Base-by-base conservation (phyloP, 2,888 invertebrate genomes). In the Allophyes oxyacanthae region DNA sequence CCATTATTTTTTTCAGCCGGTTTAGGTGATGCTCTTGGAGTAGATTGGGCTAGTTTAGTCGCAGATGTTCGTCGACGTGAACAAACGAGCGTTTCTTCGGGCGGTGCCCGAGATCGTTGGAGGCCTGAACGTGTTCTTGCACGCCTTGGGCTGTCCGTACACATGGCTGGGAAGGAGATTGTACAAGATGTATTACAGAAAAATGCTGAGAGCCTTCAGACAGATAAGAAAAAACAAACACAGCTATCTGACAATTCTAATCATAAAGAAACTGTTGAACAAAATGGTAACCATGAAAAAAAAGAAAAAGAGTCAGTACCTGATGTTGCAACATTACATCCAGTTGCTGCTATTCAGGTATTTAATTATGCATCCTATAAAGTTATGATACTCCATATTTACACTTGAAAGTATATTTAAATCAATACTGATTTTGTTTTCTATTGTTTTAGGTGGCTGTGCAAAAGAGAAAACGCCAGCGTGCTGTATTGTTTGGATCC, bases 11-110 rank as follows among this genome's bases (percentile, higher is more conserved):
- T 78, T 82, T 11, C 62, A 93, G 93, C 92, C 90, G 96, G 97
- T 32, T 95, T 98, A 63, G 98, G 98, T 5, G 98, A 98, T 88
- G 98, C 98, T n/a, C 90, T 99, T 26, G 98, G 98, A n/a, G 98
- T 99, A 0, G 98, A 99, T 88, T 98, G 98, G 98, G 97, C 98
- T 9, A 98, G 98, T 83, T 94, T 99, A 41, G 97, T 98, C 0
- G 97, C 97, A 2, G 97, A 98, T 87, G 97, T 97, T 5, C 95
- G 95, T 32, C 87, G 94, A 9, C 89, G 94, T 3, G 93, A 92
- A 69, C 95, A 94, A 62, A 85, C 88, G n/a, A 93, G 75, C 25
- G 72, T 95, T 6, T 94, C 90, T 0, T 85, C 86, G 0, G 90
- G 92, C 58, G 95, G 95, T 5, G 96, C 97, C 0, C 95, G 98